phyloP scores from a whole-genome alignment of 2,888 invertebrate genomes.

The Eupeodes luniger region DNA sequence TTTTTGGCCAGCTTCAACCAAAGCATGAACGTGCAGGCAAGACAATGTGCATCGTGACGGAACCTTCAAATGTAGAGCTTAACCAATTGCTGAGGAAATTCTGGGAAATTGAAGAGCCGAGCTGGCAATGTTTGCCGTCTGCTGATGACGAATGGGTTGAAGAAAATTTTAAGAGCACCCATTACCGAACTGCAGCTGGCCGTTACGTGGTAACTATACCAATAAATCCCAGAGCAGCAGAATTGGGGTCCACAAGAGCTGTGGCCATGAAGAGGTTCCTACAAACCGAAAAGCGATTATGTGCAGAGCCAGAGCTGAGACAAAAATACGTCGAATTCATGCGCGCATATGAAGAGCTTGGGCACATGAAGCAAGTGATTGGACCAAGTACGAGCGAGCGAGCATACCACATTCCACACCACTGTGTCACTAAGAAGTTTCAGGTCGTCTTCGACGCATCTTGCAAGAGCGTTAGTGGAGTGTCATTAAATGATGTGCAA shows the following conservation, averaged over 20 bases:
- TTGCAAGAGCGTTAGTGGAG: neutral
- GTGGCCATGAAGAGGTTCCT: conserved; percentile 11
- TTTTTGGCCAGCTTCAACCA: conserved; percentile 5
- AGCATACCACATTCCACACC: conserved; percentile 21
- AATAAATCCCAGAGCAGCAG: conserved; percentile 12
- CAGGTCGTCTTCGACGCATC: too few relatives aligned
- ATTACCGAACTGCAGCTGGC: conserved; percentile 15
- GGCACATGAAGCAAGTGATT: neutral
- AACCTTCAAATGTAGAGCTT: neutral
- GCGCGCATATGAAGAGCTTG: conserved; percentile 25
- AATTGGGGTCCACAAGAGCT: conserved; percentile 5
- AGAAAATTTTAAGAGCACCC: conserved; percentile 21
- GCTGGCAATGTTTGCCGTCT: neutral
- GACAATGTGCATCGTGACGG: neutral
- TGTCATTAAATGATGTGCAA: conserved; percentile 36
- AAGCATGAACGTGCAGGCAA: neutral
- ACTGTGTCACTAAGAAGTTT: neutral
- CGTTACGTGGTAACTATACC: conserved; percentile 34
- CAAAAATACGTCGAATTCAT: conserved; percentile 24
- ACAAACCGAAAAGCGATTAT: conserved; percentile 1
- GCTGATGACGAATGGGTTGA: conserved; percentile 43
- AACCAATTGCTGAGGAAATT: conserved; percentile 14
- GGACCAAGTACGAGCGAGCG: neutral
- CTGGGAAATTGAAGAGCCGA: conserved; percentile 23
- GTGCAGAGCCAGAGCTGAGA: conserved; percentile 11